phyloP scores from a whole-genome alignment of 2,113 vertebrate genomes.

The Emydocephalus ijimae region DNA sequence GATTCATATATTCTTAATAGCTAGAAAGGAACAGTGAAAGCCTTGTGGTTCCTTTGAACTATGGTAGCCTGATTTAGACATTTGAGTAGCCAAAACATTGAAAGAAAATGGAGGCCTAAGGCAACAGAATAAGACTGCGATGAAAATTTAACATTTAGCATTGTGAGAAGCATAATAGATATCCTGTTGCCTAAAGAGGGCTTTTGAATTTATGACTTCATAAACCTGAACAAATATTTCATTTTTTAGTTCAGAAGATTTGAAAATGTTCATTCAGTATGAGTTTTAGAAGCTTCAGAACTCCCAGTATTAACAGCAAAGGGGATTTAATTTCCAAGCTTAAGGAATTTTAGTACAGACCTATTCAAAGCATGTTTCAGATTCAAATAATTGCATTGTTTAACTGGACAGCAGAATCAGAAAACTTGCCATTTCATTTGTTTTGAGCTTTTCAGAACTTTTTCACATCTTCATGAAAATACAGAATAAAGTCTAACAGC shows the following conservation, averaged over 20 bases:
- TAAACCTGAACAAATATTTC: neutral
- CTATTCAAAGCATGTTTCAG: neutral
- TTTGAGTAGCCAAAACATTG: neutral
- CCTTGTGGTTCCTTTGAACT: neutral
- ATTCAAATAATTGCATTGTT: neutral
- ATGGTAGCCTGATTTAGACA: neutral
- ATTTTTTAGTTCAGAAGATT: neutral
- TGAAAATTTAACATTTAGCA: neutral
- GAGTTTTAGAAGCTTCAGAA: neutral
- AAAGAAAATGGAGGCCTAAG: neutral
- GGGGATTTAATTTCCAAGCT: neutral
- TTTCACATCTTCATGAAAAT: neutral
- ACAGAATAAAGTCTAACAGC: neutral
- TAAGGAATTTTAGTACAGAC: neutral
- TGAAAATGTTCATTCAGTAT: neutral
- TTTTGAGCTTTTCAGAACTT: neutral
- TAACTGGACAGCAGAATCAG: neutral
- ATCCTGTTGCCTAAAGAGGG: neutral
- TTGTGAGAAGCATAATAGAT: neutral
- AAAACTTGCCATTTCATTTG: neutral
- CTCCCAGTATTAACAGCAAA: neutral
- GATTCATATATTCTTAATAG: neutral
- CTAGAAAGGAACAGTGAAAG: neutral
- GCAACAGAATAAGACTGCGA: neutral
- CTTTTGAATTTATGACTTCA: neutral